Evolutionary conservation across 2,888 invertebrate genomes (phyloP).

Genomic region (Mythimna impura): DNA sequence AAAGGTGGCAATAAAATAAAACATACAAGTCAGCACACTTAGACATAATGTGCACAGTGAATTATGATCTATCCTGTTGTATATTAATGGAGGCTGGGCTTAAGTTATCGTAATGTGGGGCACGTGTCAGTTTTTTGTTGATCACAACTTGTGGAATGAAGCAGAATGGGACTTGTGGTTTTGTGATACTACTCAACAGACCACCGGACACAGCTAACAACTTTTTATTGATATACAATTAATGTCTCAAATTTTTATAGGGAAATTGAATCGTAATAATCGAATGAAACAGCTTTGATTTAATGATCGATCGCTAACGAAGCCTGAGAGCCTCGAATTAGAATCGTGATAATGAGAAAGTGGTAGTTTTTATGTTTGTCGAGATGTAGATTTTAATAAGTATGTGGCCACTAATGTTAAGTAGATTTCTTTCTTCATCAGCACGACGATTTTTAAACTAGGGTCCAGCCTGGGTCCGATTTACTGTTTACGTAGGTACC

Average conservation of each 20-base stretch:
- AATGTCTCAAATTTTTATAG: conserved; percentile 57
- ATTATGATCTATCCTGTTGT: conserved; percentile 57
- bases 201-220: conserved; percentile 53
- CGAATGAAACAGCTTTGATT: conserved; percentile 54
- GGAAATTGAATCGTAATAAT: conserved; percentile 61
- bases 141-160: conserved; percentile 55
- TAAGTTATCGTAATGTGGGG: conserved; percentile 61
- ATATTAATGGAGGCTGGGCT: conserved; percentile 52
- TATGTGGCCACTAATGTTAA: too few relatives aligned
- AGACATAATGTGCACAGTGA: conserved; percentile 54
- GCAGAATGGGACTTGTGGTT: conserved; percentile 49
- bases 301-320: conserved; percentile 55
- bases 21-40: conserved; percentile 48
- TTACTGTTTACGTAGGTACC: too few relatives aligned
- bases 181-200: conserved; percentile 55
- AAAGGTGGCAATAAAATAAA: conserved; percentile 54
- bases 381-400: background rate
- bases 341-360: conserved; percentile 49
- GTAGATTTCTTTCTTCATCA: too few relatives aligned
- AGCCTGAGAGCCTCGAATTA: conserved; percentile 42
- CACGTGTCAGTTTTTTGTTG: conserved; percentile 62
- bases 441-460: background rate
- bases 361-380: conserved; percentile 22
- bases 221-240: conserved; percentile 60
- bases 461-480: too few relatives aligned